Base-by-base conservation (phyloP, 2,888 invertebrate species). In the Polydrusus tereticollis region DNA sequence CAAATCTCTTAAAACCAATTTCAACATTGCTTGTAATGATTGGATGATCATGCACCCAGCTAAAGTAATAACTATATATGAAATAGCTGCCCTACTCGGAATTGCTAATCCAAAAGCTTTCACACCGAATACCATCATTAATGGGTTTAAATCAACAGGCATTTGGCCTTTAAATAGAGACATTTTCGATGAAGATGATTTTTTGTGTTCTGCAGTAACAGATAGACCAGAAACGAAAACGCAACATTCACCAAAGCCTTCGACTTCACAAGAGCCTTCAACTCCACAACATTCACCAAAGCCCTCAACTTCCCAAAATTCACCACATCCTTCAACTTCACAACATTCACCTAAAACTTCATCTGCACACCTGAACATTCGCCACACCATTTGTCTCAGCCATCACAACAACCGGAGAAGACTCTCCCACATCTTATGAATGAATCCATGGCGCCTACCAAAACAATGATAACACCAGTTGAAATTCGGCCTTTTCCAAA, bases 1-100 rank as follows among this genome's bases (percentile, higher is more conserved):
- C 52, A 73, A 73, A 63, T 69, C 73, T 4, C 50, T 75, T 57
- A 75, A 73, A 68, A 65, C 59, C n/a, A 59, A 59, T 16, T 70
- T 50, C 23, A 65, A 65, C 57, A 38, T 14, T 52, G 52, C 59
- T 50, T 65, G 59, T 41, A 70, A 70, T 64, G 65, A 65, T 26
- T 65, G 64, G 70, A 57, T 62, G 62, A 52, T 62, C 33, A 52
- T 41, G 50, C 47, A 62, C 52, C 69, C 60, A 23, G 62, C 38
- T 14, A 69, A 52, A 69, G 58, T n/a, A 26, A 69, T 72, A 38
- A 14, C 41, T 4, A 45, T 45, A 18, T 70, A 68, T 55, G 43
- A 72, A 38, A 58, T 62, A 57, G 52, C 67, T 55, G 67, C 38
- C 16, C 36, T 72, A 43, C 26, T 68, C 26, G 67, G 67, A 52